A percentile compares a stretch with the other conserved stretches of the same genome.
Conservation (phyloP, 2,113 vertebrate genomes). For the Pachypanchax playfairii region DNA sequence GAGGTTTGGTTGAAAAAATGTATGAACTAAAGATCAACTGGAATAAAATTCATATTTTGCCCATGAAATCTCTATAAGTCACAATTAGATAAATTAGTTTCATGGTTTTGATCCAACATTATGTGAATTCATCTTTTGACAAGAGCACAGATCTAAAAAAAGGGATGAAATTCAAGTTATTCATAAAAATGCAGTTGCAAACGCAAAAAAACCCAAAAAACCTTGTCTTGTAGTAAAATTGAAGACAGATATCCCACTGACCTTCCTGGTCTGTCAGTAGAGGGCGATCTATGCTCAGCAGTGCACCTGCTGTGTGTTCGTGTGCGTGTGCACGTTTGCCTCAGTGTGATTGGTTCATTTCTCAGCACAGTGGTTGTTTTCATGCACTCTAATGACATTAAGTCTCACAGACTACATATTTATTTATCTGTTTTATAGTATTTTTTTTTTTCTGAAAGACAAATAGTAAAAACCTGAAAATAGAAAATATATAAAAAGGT, state of each 20-base stretch:
- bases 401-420: conserved; percentile 73
- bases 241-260: conserved; percentile 21
- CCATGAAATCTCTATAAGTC: neutral
- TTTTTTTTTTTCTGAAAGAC: conserved; percentile 51
- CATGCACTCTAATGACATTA: conserved; percentile 87
- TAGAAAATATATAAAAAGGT: neutral
- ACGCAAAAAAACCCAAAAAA: too few relatives aligned
- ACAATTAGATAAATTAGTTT: neutral
- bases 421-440: conserved; percentile 28
- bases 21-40: neutral
- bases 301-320: conserved; percentile 38
- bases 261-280: conserved; percentile 73
- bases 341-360: conserved; percentile 73
- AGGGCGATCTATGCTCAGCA: conserved; percentile 78
- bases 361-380: conserved; percentile 66
- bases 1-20: neutral
- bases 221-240: neutral
- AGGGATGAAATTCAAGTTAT: too few relatives aligned
- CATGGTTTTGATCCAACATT: neutral
- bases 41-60: too few relatives aligned
- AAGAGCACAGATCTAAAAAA: neutral
- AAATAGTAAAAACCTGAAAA: conserved; percentile 79
- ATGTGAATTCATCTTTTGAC: neutral
- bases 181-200: too few relatives aligned
- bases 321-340: conserved; percentile 17